Percentiles rank a stretch among this genome's conserved stretches.
These are phyloP conservation scores for Cynocephalus volans DNA, from an alignment of 2,113 vertebrate species.

Conservation along the genomic window DNA sequence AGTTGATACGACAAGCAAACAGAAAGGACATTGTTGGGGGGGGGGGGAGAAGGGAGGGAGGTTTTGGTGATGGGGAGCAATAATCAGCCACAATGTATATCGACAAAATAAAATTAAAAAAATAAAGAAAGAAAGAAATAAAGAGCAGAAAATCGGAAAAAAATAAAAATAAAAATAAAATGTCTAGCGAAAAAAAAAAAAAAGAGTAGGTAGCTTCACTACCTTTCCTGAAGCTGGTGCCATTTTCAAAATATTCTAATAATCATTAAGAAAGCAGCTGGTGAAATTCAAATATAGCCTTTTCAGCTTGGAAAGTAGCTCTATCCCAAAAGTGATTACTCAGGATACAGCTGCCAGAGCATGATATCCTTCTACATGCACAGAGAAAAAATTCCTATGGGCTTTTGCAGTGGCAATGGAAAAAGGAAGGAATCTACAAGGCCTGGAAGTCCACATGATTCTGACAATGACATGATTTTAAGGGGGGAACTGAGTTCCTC, in stretches of 20 bases:
- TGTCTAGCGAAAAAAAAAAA: too few species aligned
- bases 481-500: background rate
- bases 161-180: too few species aligned
- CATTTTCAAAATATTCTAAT: conserved; percentile 30
- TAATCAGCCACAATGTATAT: too few species aligned
- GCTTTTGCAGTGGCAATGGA: background rate
- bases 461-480: background rate
- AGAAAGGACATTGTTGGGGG: too few species aligned
- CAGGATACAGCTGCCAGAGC: conserved; percentile 1
- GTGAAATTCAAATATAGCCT: conserved; percentile 51
- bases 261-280: conserved; percentile 59
- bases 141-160: too few species aligned
- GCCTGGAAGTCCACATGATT: background rate
- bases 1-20: too few species aligned
- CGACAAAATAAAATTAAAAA: too few species aligned
- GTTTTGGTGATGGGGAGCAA: too few species aligned
- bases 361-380: background rate
- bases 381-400: background rate
- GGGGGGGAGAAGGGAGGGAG: too few species aligned
- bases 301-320: conserved; percentile 22
- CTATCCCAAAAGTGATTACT: conserved; percentile 30
- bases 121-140: too few species aligned
- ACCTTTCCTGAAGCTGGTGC: background rate
- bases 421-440: background rate
- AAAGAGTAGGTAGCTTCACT: background rate